Evolutionary conservation across 1,140 invertebrate genomes (phyloP), one percentile per base, ranked within the genome.

Genomic region (Pogonognathellus flavescens): DNA sequence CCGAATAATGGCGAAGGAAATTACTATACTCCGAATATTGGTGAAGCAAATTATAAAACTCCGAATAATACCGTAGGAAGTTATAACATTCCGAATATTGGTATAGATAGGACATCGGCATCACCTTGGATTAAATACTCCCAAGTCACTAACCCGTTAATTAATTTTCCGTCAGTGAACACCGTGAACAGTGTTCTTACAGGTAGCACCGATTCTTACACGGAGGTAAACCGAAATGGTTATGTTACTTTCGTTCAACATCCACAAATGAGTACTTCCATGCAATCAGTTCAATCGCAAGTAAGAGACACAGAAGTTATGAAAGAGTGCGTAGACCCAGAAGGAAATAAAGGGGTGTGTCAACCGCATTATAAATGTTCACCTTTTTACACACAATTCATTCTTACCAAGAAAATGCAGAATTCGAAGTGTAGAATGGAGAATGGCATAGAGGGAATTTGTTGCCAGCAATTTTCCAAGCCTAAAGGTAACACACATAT

Each of bases 261-360:
- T 5, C 70, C 70, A 5, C n/a, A 76, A n/a, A 50, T 76, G 25
- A 76, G 70, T 50, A 7, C 41, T 11, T 8, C 31, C 14, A 76
- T 50, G 70, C 3, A 50, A 50, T 16, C 6, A 6, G 3, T 7
- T 50, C 31, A 76, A 5, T 50, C 25, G 13, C 25, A 76, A 50
- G 18, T 49, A 16, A 20, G 1, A 8, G 31, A 49, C 14, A 14
- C n/a, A n/a, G 53, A 57, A 57, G 9, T 14, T 2, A 57, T 16
- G 11, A 11, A 16, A 4, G 18, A 53, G 13, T 81, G 80, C 13
- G 3, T 55, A 11, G 80, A 81, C n/a, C 80, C 80, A 2, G 80
- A 81, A 81, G 53, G 80, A 55, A 53, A 81, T 22, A 14, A 22
- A n/a, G 80, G 80, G 1, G 55, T 81, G 55, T 81, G 80, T 25